These are phyloP conservation scores for Sinotaia quadrata DNA, from an alignment of 2,888 invertebrate genomes.

Conservation along the genomic window DNA sequence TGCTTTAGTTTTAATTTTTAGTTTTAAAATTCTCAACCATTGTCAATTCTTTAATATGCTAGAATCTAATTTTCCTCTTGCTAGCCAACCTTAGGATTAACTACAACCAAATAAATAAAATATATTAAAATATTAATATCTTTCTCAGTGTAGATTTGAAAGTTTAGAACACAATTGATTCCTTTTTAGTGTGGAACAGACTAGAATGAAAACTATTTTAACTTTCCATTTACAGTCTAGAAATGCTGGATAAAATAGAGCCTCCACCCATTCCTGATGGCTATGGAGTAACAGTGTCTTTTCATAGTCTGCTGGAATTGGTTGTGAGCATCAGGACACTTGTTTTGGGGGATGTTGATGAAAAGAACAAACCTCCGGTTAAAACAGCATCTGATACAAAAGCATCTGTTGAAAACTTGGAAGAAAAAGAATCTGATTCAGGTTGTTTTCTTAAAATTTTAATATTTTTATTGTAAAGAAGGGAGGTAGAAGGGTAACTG, in stretches of 20 bases:
- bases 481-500: no score
- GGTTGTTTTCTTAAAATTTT: no score
- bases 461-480: no score
- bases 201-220: background rate
- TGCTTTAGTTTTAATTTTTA: no score
- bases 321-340: slow-evolving; percentile 79
- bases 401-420: background rate
- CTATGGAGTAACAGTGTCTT: slow-evolving; percentile 96
- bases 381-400: background rate
- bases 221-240: slow-evolving; percentile 77
- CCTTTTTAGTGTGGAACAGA: background rate
- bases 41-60: no score
- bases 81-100: no score
- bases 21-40: no score
- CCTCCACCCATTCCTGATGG: slow-evolving; percentile 96
- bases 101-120: no score
- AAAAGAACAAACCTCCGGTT: background rate
- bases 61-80: no score
- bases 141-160: background rate
- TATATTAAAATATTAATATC: no score
- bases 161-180: background rate
- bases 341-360: slow-evolving; percentile 73
- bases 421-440: no score
- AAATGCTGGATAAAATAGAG: slow-evolving; percentile 95
- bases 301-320: slow-evolving; percentile 92